These are phyloP conservation scores for Manis pentadactyla DNA, from an alignment of 2,797 vertebrate genomes.

Conservation along the genomic window DNA sequence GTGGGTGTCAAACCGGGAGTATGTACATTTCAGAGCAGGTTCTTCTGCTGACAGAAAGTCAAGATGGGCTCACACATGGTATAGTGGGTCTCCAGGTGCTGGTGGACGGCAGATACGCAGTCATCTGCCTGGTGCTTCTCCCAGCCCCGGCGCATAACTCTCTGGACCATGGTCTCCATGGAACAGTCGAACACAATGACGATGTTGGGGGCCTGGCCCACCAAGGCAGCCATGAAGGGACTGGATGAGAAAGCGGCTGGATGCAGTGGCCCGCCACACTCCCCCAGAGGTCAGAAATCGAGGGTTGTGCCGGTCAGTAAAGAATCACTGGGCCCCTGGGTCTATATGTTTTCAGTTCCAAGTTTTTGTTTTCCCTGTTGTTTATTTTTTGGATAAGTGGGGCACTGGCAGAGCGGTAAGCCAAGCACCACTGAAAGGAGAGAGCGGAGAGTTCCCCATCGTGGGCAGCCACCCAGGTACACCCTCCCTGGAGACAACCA, in stretches of 20 bases:
- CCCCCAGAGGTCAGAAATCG: background rate
- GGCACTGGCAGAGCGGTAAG: background rate
- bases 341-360: background rate
- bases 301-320: background rate
- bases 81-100: constrained; percentile 57
- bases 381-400: background rate
- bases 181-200: constrained; percentile 74
- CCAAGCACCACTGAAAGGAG: background rate
- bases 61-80: constrained; percentile 63
- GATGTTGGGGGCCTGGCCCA: constrained; percentile 60
- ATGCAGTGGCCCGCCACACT: background rate
- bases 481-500: background rate
- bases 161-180: constrained; percentile 66
- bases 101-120: background rate
- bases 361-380: background rate
- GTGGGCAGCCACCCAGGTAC: background rate
- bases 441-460: background rate
- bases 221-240: constrained; percentile 1
- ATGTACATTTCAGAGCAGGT: constrained; percentile 65
- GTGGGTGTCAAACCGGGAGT: too few relatives aligned
- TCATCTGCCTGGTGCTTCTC: background rate
- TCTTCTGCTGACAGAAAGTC: constrained; percentile 72
- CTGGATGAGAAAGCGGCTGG: background rate
- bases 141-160: background rate
- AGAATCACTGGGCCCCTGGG: background rate